Evolutionary conservation across 2,113 vertebrate species (phyloP).

Genomic region (Notarius lentiginosus): DNA sequence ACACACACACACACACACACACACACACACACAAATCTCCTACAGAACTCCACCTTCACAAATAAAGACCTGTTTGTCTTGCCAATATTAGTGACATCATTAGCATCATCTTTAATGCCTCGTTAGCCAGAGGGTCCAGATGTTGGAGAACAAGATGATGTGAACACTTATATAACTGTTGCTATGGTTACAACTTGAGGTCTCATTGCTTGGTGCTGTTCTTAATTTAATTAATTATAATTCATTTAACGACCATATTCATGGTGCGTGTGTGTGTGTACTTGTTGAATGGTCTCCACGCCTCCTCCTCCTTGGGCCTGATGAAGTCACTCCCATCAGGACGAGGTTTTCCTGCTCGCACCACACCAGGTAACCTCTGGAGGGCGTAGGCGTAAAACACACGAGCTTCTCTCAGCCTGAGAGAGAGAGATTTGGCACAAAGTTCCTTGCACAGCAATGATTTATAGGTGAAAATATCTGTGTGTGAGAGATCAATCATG

Average conservation of each 20-base stretch:
- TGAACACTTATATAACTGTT: neutral
- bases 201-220: neutral
- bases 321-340: rapidly evolving
- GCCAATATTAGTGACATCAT: neutral
- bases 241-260: neutral
- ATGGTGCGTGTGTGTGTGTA: conserved; percentile 49
- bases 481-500: neutral
- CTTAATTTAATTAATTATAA: neutral
- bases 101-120: neutral
- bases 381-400: conserved; percentile 81
- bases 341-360: conserved; percentile 65
- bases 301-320: conserved; percentile 1
- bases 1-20: conserved; percentile 26
- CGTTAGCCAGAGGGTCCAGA: neutral
- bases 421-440: neutral
- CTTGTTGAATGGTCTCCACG: conserved; percentile 76
- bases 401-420: conserved; percentile 78
- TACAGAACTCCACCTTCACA: neutral
- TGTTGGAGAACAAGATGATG: neutral
- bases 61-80: neutral
- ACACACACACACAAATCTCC: conserved; percentile 15
- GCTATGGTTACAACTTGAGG: neutral
- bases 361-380: conserved; percentile 73
- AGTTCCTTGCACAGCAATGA: neutral
- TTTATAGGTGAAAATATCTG: neutral